phyloP scores from a whole-genome alignment of 1,140 invertebrate species.

The Apocrypta bakeri region DNA sequence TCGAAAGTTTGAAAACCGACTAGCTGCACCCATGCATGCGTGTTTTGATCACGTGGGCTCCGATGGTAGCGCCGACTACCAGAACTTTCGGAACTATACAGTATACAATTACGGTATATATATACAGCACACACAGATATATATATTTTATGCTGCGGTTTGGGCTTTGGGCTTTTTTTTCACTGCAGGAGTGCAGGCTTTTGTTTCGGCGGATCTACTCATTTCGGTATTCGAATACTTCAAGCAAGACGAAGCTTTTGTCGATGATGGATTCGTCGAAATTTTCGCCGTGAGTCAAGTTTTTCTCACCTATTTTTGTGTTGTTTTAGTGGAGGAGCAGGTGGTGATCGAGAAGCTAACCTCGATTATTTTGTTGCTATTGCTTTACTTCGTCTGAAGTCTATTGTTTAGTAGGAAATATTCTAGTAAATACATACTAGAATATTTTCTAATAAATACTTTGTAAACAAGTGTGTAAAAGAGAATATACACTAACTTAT shows the following conservation, averaged over 20 bases:
- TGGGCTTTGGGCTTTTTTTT: neutral
- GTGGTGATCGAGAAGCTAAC: neutral
- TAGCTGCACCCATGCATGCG: neutral
- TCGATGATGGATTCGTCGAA: neutral
- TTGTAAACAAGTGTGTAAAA: no score
- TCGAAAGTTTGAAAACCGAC: neutral
- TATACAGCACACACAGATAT: no score
- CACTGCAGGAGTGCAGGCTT: no score
- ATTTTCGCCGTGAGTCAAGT: neutral
- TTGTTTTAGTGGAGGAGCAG: neutral
- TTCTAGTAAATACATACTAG: no score
- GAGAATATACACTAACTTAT: no score
- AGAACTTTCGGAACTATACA: no score
- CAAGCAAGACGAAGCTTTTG: neutral
- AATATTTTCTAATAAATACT: no score
- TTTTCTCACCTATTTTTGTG: neutral
- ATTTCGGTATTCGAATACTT: no score
- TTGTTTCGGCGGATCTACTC: no score
- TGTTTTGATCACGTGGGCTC: conserved; percentile 20
- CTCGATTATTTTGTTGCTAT: neutral
- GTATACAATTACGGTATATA: no score
- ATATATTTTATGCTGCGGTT: neutral
- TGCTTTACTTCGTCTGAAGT: neutral
- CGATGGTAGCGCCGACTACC: neutral
- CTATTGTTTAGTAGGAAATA: no score